Conservation (phyloP, 1,140 invertebrate species). For the Leucophenga varia region DNA sequence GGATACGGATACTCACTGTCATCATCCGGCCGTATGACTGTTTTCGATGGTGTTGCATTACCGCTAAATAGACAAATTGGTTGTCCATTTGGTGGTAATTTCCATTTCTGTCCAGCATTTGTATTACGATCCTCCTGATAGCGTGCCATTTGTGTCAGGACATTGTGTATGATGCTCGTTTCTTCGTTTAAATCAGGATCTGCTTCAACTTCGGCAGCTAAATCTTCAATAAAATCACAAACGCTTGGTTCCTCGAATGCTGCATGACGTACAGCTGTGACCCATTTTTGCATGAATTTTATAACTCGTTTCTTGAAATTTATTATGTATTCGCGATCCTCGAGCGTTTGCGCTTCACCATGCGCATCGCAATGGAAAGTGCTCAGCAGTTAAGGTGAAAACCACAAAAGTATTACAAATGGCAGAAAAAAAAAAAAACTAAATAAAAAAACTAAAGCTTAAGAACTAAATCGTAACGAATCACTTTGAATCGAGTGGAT, state of each 20-base stretch:
- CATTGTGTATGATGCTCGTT: conserved; percentile 67
- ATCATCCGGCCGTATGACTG: conserved; percentile 66
- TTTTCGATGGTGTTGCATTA: conserved; percentile 59
- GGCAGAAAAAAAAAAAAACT: conserved; percentile 11
- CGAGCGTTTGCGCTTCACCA: conserved; percentile 47
- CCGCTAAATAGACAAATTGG: conserved; percentile 67
- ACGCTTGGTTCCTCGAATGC: conserved; percentile 75
- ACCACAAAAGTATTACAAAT: too few relatives aligned
- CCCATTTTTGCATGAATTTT: conserved; percentile 79
- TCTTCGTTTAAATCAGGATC: conserved; percentile 68
- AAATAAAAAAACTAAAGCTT: background rate
- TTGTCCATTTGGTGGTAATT: conserved; percentile 68
- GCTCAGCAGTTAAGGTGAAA: conserved; percentile 58
- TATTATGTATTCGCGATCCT: conserved; percentile 73
- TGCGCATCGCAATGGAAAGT: conserved; percentile 54
- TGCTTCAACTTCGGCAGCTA: conserved; percentile 69
- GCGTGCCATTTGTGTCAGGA: conserved; percentile 63
- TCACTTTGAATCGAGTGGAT: conserved; percentile 10
- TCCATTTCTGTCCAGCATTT: conserved; percentile 68
- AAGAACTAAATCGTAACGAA: too few relatives aligned
- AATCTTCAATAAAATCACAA: conserved; percentile 73
- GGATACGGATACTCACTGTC: conserved; percentile 62
- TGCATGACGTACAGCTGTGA: conserved; percentile 68
- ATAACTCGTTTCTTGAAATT: conserved; percentile 76
- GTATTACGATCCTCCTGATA: conserved; percentile 62